These are phyloP conservation scores for Calephelis virginiensis DNA, from an alignment of 1,140 invertebrate genomes.

Conservation along the genomic window DNA sequence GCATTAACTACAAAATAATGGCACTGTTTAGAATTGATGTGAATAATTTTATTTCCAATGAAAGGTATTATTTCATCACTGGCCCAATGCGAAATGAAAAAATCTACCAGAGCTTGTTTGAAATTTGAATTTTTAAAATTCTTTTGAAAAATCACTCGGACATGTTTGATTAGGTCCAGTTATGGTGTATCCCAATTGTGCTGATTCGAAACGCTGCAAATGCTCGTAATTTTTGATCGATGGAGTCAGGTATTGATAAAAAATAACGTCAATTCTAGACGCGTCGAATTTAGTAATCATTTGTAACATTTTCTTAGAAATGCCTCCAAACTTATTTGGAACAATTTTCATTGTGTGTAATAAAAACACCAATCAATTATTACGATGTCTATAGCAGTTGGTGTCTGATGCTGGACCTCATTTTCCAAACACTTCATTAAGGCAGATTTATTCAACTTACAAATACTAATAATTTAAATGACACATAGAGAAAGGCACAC, in stretches of 20 bases:
- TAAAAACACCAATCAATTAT: no score
- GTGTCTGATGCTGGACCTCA: not conserved
- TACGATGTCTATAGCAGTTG: not conserved
- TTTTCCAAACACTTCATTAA: constrained; percentile 22
- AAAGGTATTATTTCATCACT: constrained; percentile 16
- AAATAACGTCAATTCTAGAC: no score
- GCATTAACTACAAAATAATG: no score
- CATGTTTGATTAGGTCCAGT: constrained; percentile 27
- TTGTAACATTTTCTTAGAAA: no score
- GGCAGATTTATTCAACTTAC: constrained; percentile 21
- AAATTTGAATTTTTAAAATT: constrained; percentile 40
- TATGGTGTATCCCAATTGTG: constrained; percentile 18
- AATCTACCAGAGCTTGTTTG: constrained; percentile 40
- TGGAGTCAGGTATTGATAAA: no score
- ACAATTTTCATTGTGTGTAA: no score
- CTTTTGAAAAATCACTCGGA: constrained; percentile 32
- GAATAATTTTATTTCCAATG: no score
- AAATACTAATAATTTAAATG: constrained; percentile 19
- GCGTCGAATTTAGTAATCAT: no score
- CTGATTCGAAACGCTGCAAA: constrained; percentile 19
- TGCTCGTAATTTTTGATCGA: no score
- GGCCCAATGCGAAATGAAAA: constrained; percentile 35
- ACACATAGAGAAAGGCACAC: constrained; percentile 23
- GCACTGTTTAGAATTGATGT: no score
- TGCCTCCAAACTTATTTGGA: no score